A percentile compares a stretch with the other conserved stretches of the same genome.
These are phyloP conservation scores for Chrysaora quinquecirrha DNA, from an alignment of 30 jellyfish, hydroid and myxozoan genomes.

Conservation along the genomic window DNA sequence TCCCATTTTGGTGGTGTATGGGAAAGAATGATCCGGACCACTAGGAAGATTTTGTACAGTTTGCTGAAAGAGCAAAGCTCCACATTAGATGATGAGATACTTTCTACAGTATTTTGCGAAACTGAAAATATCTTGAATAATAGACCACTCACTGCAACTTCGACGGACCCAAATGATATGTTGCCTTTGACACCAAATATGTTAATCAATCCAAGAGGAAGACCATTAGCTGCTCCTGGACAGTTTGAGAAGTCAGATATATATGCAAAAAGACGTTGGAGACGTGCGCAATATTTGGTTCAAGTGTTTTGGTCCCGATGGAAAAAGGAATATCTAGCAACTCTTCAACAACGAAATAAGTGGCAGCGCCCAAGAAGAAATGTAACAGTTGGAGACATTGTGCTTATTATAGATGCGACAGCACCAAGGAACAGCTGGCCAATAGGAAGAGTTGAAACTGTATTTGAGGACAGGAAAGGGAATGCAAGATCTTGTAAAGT, in stretches of 20 bases:
- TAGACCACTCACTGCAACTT: not conserved
- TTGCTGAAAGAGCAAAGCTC: not conserved
- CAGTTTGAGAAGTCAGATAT: not conserved
- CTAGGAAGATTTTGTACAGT: not conserved
- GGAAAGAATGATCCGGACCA: not conserved
- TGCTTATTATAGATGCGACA: slow-evolving; percentile 8
- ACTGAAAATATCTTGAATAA: not conserved
- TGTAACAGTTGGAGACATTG: slow-evolving; percentile 28
- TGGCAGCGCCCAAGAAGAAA: slow-evolving; percentile 5
- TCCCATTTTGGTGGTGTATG: not conserved
- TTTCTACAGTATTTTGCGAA: not conserved
- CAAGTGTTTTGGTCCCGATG: not conserved
- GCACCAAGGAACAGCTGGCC: slow-evolving; percentile 20
- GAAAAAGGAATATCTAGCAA: not conserved
- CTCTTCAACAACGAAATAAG: not conserved
- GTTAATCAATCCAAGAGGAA: not conserved
- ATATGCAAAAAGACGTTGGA: not conserved
- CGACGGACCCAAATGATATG: not conserved
- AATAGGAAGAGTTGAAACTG: slow-evolving; percentile 4
- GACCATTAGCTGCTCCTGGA: not conserved
- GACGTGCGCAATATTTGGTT: not conserved
- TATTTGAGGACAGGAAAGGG: slow-evolving; percentile 6
- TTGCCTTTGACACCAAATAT: not conserved
- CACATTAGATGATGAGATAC: not conserved
- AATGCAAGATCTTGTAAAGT: slow-evolving; percentile 9